Evolutionary conservation across 2,797 vertebrate species (phyloP).

Genomic region (Oophaga sylvatica): DNA sequence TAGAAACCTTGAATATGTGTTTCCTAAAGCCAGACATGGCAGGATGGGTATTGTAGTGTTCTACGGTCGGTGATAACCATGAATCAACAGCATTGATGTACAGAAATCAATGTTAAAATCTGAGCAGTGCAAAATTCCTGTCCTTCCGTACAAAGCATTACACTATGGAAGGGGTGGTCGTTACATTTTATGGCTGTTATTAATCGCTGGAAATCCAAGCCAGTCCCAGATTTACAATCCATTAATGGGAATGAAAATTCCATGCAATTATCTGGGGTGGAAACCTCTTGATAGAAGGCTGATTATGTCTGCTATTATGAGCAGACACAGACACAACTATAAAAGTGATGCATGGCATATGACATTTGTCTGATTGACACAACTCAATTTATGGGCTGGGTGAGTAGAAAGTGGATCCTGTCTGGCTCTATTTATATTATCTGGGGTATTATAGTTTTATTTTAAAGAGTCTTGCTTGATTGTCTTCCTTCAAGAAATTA

Average conservation of each 20-base stretch:
- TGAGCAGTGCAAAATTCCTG: neutral
- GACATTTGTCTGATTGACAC: slow-evolving; percentile 42
- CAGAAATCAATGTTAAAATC: neutral
- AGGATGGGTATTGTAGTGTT: neutral
- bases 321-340: slow-evolving; percentile 39
- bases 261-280: slow-evolving; percentile 54
- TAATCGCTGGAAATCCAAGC: slow-evolving; percentile 31
- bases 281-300: slow-evolving; percentile 43
- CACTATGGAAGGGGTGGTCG: neutral
- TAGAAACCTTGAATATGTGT: too few species aligned
- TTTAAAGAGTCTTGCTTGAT: neutral
- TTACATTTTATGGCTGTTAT: slow-evolving; percentile 37
- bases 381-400: slow-evolving; percentile 30
- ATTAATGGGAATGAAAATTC: slow-evolving; percentile 51
- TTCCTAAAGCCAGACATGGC: neutral
- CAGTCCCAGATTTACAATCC: slow-evolving; percentile 25
- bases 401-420: slow-evolving; percentile 30
- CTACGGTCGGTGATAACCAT: neutral
- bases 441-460: slow-evolving; percentile 22
- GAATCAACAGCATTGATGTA: neutral
- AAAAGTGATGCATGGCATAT: slow-evolving; percentile 37
- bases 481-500: slow-evolving; percentile 1
- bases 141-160: neutral
- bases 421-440: slow-evolving; percentile 22
- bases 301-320: slow-evolving; percentile 45